phyloP scores from a whole-genome alignment of 2,113 vertebrate species.

The Regulus satrapa region DNA sequence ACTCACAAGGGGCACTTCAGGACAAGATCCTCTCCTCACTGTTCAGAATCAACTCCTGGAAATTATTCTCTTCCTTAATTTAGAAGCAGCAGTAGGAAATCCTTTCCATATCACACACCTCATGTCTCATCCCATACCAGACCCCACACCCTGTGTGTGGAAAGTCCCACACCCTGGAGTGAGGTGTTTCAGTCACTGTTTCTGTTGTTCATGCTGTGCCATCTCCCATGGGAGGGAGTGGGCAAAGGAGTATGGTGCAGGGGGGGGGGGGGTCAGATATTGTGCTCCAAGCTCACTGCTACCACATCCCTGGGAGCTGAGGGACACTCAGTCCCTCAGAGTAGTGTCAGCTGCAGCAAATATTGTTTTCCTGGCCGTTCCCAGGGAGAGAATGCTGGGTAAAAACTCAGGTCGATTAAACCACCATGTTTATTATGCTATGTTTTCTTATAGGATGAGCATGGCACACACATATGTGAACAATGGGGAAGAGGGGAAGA shows the following conservation, averaged over 20 bases:
- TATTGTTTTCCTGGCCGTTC: background rate
- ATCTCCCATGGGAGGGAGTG: background rate
- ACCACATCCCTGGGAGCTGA: background rate
- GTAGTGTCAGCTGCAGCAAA: background rate
- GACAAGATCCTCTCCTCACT: background rate
- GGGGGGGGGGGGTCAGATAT: background rate
- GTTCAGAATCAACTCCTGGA: background rate
- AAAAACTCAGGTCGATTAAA: background rate
- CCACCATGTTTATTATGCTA: background rate
- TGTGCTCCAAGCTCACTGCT: background rate
- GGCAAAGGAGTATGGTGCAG: background rate
- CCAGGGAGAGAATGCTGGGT: background rate
- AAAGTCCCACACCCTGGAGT: background rate
- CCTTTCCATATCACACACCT: background rate
- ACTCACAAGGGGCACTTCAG: background rate
- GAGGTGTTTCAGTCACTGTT: background rate
- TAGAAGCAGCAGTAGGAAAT: background rate
- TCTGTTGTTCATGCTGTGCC: background rate
- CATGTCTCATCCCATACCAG: background rate
- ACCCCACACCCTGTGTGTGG: rapidly evolving
- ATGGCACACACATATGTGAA: rapidly evolving
- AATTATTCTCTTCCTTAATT: background rate
- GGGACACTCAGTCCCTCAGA: rapidly evolving
- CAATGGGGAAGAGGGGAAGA: background rate
- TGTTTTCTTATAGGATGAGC: background rate